Percentiles rank a stretch among this genome's conserved stretches.
These are phyloP conservation scores for Labeo catla DNA, from an alignment of 2,113 vertebrate species.

Conservation along the genomic window DNA sequence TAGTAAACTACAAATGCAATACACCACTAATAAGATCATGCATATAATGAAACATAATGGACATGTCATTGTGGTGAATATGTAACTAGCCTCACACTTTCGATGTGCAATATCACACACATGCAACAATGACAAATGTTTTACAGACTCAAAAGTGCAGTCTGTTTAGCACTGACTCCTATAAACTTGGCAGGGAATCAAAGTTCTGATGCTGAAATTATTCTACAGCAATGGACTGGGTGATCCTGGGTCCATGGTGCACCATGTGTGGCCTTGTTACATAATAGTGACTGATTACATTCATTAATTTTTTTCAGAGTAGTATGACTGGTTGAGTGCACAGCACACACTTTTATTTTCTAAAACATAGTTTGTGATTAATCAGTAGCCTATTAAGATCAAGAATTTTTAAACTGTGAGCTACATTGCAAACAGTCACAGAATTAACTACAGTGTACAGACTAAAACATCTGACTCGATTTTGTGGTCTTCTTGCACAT, in stretches of 20 bases:
- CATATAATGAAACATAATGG: not conserved
- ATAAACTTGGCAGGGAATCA: slow-evolving; percentile 10
- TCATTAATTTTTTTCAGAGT: not conserved
- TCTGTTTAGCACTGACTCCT: not conserved
- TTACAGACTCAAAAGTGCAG: not conserved
- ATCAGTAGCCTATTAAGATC: not conserved
- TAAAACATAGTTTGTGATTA: not conserved
- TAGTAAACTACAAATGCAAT: not conserved
- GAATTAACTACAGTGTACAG: not conserved
- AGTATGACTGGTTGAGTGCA: slow-evolving; percentile 7
- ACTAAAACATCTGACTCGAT: slow-evolving; percentile 17
- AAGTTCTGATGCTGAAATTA: not conserved
- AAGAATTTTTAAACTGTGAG: not conserved
- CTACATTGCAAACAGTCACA: not conserved
- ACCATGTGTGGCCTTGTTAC: slow-evolving; percentile 22
- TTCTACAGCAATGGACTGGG: not conserved
- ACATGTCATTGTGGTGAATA: not conserved
- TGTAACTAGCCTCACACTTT: not conserved
- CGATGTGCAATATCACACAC: not conserved
- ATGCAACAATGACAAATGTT: not conserved
- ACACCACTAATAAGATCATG: not conserved
- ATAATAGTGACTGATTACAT: slow-evolving; percentile 24
- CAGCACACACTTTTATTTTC: not conserved
- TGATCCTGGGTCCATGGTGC: not conserved
- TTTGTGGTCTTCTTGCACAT: not conserved